Base-by-base conservation (phyloP, 2,113 vertebrate genomes). In the Crocuta crocuta region DNA sequence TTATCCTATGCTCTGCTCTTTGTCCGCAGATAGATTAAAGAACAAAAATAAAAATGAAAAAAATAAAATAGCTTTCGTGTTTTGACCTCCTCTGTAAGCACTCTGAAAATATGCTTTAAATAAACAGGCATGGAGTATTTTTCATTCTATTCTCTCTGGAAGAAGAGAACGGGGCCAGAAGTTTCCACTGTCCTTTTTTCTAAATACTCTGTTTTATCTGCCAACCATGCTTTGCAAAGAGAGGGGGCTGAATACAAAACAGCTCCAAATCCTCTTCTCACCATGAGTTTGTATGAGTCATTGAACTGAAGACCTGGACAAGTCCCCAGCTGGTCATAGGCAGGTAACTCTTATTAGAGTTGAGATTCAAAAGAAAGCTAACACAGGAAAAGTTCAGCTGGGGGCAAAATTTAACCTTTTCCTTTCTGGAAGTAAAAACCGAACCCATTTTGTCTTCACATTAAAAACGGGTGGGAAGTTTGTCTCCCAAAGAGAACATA, bases 281-380 rank as follows among this genome's bases (percentile, higher is more conserved):
- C 2, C 0, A 7, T 26, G 26, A 87, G 31, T 73, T 55, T n/a
- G 15, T 33, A 26, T 35, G 58, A 48, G 73, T 65, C 85, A 48
- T 1, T 26, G 70, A 91, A 45, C 45, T 58, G 73, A 74, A 85
- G 81, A 78, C 74, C 65, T 76, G 48, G 66, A 23, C 43, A 53
- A 55, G 82, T 92, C 73, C 66, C 66, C 71, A 73, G 70, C 85
- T 65, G 55, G 58, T 91, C 16, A 10, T 11, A 86, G 33, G 43
- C 68, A 80, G 13, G 15, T 66, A 79, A 70, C 70, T 89, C 50
- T 76, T 55, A 66, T 17, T 35, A 35, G 35, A 31, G 66, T 9
- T 23, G 65, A 96, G 65, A 92, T 85, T 84, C 86, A 89, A 95
- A 97, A 45, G 61, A 81, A 95, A 83, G 31, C 81, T 33, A 74